These are phyloP conservation scores for Meandrusa payeni DNA, from an alignment of 2,888 invertebrate genomes.

Conservation along the genomic window DNA sequence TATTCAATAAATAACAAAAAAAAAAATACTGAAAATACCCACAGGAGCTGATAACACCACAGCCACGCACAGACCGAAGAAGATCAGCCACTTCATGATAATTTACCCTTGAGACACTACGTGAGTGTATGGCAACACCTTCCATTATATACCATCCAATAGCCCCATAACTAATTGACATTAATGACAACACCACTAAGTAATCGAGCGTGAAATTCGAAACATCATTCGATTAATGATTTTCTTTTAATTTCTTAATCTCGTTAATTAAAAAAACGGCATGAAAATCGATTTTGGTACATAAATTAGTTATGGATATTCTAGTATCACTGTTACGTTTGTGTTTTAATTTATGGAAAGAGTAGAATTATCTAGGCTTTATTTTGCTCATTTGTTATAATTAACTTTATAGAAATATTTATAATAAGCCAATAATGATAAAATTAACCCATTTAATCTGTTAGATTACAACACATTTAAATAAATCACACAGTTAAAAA, in stretches of 20 bases:
- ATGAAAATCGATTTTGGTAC: conserved; percentile 2
- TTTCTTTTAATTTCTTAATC: conserved; percentile 3
- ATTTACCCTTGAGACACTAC: conserved; percentile 7
- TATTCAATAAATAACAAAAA: not conserved
- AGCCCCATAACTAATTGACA: conserved; percentile 2
- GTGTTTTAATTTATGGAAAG: not conserved
- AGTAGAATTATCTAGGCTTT: too few relatives aligned
- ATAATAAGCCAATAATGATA: too few relatives aligned
- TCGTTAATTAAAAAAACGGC: conserved; percentile 1
- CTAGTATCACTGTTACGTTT: too few relatives aligned
- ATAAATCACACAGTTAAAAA: too few relatives aligned
- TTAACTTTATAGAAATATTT: too few relatives aligned
- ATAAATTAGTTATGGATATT: not conserved
- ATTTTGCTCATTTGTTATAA: too few relatives aligned
- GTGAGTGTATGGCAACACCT: not conserved
- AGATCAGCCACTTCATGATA: conserved; percentile 18
- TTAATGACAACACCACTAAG: conserved; percentile 12
- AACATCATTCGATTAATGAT: not conserved
- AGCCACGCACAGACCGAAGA: conserved; percentile 19
- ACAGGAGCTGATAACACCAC: conserved; percentile 11
- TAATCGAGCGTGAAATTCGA: conserved; percentile 11
- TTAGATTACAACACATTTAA: too few relatives aligned
- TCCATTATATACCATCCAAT: not conserved
- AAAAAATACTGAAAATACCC: not conserved
- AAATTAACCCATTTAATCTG: too few relatives aligned